phyloP scores from a whole-genome alignment of 2,888 invertebrate species.

The Lutraria lutraria region DNA sequence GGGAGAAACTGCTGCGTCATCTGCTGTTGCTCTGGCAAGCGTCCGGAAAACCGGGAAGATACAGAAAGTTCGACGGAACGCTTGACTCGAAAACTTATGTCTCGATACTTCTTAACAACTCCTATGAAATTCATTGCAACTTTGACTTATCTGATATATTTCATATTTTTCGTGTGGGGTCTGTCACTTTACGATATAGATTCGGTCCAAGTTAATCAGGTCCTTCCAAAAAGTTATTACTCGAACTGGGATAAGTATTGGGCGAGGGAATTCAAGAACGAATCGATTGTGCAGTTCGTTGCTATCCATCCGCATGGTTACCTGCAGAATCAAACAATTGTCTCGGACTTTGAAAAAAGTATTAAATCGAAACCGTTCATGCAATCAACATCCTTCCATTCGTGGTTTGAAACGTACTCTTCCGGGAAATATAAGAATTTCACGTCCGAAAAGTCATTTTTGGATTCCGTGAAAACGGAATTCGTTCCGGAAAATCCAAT shows the following conservation, averaged over 20 bases:
- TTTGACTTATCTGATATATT: conserved; percentile 29
- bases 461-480: not conserved
- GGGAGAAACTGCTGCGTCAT: conserved; percentile 48
- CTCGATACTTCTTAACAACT: conserved; percentile 36
- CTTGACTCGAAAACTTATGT: conserved; percentile 43
- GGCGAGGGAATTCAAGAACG: conserved; percentile 40
- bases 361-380: conserved; percentile 41
- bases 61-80: conserved; percentile 52
- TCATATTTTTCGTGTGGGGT: conserved; percentile 45
- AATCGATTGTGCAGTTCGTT: conserved; percentile 41
- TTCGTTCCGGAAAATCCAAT: conserved; percentile 39
- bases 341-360: conserved; percentile 46
- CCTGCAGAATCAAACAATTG: conserved; percentile 36
- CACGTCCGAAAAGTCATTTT: conserved; percentile 39
- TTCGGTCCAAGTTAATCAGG: conserved; percentile 52
- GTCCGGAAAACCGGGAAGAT: conserved; percentile 53
- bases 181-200: conserved; percentile 36
- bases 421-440: conserved; percentile 38
- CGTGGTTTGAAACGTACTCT: conserved; percentile 39
- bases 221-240: conserved; percentile 47
- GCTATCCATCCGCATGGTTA: conserved; percentile 47
- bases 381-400: conserved; percentile 30
- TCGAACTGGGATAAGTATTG: conserved; percentile 50
- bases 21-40: conserved; percentile 60
- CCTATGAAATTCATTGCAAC: conserved; percentile 40